Conservation (phyloP, 2,113 vertebrate species). For the Orientallactaga bullata region DNA sequence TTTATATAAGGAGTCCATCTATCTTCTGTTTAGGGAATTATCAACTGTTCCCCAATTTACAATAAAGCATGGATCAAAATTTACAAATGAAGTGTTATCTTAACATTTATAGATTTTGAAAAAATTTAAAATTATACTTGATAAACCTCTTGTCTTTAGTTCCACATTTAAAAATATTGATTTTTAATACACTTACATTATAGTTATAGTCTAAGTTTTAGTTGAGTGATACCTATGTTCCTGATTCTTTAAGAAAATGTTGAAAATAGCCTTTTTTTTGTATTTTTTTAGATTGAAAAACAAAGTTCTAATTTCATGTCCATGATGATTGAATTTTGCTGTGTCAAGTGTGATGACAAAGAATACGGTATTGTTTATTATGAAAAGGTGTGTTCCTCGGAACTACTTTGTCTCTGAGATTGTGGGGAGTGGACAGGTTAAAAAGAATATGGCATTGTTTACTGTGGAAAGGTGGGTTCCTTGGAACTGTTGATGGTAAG, state of each 20-base stretch:
- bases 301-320: constrained; percentile 99
- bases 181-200: background rate
- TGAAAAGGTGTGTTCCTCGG: constrained; percentile 93
- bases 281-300: constrained; percentile 93
- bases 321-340: constrained; percentile 99
- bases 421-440: constrained; percentile 20
- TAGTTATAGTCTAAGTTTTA: background rate
- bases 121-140: constrained; percentile 4
- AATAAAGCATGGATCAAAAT: constrained; percentile 43
- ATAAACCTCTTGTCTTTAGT: background rate
- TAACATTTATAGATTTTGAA: constrained; percentile 35
- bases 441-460: too few species aligned
- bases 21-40: background rate
- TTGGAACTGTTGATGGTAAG: constrained; percentile 97
- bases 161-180: background rate
- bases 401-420: constrained; percentile 64
- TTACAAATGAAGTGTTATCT: background rate
- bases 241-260: too few species aligned
- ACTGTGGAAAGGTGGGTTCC: constrained; percentile 86
- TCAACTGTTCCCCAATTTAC: background rate
- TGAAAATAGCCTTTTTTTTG: background rate
- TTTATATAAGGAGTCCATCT: background rate
- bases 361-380: constrained; percentile 99
- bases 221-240: too few species aligned
- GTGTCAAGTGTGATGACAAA: constrained; percentile 95